Conservation (phyloP, 2,113 vertebrate species). For the Xiphophorus couchianus region DNA sequence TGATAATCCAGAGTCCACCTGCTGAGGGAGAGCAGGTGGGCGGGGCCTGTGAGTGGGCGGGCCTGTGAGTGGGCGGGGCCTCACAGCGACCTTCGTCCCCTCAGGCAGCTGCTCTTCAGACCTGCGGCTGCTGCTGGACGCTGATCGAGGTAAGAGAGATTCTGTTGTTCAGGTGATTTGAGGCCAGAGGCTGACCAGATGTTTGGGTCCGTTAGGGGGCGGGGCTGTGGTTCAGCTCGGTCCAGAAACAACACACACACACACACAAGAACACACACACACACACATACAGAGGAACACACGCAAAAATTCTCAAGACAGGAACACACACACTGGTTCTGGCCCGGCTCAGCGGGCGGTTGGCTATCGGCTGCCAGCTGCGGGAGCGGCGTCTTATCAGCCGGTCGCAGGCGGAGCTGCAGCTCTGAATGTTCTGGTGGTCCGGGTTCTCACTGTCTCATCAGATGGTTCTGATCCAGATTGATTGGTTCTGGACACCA, state of each 20-base stretch:
- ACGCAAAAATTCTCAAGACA: too few relatives aligned
- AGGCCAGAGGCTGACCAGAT: background rate
- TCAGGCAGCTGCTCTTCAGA: conserved; percentile 25
- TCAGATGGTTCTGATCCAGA: background rate
- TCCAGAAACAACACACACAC: background rate
- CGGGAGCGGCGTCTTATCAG: conserved; percentile 14
- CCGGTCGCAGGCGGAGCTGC: background rate
- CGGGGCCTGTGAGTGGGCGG: conserved; percentile 9
- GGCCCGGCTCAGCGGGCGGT: background rate
- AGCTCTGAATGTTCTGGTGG: background rate
- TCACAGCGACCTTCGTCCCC: conserved; percentile 47
- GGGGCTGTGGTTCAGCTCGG: background rate
- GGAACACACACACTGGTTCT: too few relatives aligned
- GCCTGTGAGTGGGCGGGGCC: conserved; percentile 19
- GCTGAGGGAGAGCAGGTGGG: background rate
- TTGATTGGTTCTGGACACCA: background rate
- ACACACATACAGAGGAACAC: too few relatives aligned
- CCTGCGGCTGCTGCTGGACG: conserved; percentile 13
- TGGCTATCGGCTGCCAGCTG: background rate
- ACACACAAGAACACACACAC: too few relatives aligned
- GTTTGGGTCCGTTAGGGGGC: background rate
- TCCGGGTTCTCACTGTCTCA: background rate
- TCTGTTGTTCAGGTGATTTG: background rate
- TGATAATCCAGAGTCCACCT: background rate
- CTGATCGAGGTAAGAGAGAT: conserved; percentile 50